Evolutionary conservation across 2,113 vertebrate genomes (phyloP).

Genomic region (Eidolon helvum): DNA sequence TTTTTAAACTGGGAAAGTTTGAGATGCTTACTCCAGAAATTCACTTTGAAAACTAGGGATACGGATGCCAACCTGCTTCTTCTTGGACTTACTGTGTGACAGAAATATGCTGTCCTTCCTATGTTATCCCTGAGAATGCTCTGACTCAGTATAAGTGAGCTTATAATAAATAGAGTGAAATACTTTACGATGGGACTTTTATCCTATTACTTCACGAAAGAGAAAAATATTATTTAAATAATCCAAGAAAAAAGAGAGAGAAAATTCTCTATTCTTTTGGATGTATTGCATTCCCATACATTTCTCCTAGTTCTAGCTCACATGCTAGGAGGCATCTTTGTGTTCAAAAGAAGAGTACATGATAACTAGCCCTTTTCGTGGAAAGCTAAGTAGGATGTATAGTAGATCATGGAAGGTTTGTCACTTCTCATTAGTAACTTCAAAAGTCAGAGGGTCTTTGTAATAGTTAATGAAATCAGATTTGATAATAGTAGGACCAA

Average conservation of each 20-base stretch:
- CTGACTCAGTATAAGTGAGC: not conserved
- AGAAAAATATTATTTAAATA: not conserved
- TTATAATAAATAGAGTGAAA: not conserved
- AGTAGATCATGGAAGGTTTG: not conserved
- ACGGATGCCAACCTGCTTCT: not conserved
- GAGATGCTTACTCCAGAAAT: not conserved
- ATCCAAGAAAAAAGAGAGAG: not conserved
- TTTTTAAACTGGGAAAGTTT: not conserved
- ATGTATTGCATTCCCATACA: not conserved
- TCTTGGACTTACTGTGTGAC: not conserved
- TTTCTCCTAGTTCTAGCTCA: not conserved
- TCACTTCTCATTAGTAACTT: not conserved
- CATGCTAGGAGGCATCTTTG: not conserved
- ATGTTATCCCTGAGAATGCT: not conserved
- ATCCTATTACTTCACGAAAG: not conserved
- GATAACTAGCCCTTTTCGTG: not conserved
- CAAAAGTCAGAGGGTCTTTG: not conserved
- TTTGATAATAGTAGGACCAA: not conserved
- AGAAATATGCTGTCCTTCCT: not conserved
- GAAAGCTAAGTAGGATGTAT: not conserved
- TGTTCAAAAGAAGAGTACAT: not conserved
- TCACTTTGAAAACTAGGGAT: not conserved
- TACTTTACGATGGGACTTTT: not conserved
- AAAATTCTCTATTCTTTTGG: not conserved
- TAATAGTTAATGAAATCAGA: conserved; percentile 5